phyloP scores from a whole-genome alignment of 2,888 invertebrate genomes.

The Sipha maydis region DNA sequence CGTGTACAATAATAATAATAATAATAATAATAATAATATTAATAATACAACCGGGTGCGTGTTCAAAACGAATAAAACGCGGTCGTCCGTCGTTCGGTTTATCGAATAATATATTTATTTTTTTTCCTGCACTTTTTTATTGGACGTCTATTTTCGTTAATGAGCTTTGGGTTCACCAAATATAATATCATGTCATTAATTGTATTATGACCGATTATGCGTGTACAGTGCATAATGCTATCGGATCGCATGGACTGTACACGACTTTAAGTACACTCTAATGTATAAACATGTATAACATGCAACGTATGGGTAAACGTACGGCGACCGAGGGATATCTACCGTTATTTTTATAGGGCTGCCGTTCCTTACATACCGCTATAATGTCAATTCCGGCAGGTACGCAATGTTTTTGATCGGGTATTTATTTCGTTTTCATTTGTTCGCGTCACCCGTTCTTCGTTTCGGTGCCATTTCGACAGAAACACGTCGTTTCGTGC shows the following conservation, averaged over 20 bases:
- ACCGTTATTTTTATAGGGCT: not conserved
- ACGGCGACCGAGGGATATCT: too few relatives aligned
- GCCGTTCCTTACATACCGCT: not conserved
- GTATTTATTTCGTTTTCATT: too few relatives aligned
- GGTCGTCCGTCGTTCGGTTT: not conserved
- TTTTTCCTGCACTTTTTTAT: not conserved
- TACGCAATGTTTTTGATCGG: not conserved
- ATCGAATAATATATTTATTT: not conserved
- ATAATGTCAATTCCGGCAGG: too few relatives aligned
- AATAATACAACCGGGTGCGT: not conserved
- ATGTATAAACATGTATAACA: too few relatives aligned
- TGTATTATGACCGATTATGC: not conserved
- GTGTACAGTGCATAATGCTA: not conserved
- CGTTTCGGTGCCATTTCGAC: too few relatives aligned
- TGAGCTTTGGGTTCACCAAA: not conserved
- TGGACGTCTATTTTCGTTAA: not conserved
- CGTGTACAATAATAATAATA: not conserved
- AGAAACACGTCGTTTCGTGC: too few relatives aligned
- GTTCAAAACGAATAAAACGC: not conserved
- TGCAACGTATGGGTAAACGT: not conserved
- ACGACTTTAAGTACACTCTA: too few relatives aligned
- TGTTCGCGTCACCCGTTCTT: too few relatives aligned
- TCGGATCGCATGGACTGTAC: not conserved
- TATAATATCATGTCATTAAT: not conserved
- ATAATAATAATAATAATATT: not conserved